These are phyloP conservation scores for Drosophila macrospina DNA, from an alignment of 2,888 invertebrate species.

Conservation along the genomic window DNA sequence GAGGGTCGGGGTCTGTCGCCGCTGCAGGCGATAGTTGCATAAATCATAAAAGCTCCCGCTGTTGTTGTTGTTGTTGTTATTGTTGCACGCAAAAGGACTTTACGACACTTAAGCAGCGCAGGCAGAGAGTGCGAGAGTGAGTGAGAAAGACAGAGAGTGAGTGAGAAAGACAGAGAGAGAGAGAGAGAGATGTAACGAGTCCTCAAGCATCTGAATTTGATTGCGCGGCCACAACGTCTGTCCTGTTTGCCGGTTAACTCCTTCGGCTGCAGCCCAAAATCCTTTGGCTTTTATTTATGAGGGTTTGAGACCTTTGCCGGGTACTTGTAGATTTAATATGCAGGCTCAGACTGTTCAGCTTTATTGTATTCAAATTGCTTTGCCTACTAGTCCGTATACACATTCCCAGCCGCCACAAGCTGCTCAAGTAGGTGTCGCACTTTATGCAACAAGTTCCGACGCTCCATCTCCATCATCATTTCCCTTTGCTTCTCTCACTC, in stretches of 20 bases:
- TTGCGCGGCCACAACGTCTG: constrained; percentile 72
- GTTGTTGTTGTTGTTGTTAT: constrained; percentile 36
- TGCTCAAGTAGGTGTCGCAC: constrained; percentile 11
- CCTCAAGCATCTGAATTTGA: constrained; percentile 80
- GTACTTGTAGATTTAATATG: constrained; percentile 55
- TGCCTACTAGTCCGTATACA: constrained; percentile 24
- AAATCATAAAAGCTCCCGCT: constrained; percentile 76
- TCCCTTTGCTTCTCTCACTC: background rate
- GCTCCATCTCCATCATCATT: background rate
- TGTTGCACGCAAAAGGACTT: constrained; percentile 69
- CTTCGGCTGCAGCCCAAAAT: constrained; percentile 40
- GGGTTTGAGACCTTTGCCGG: constrained; percentile 46
- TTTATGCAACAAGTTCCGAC: constrained; percentile 50
- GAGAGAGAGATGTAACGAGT: background rate
- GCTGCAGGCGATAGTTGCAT: constrained; percentile 81
- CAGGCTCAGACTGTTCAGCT: constrained; percentile 48
- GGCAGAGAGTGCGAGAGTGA: background rate
- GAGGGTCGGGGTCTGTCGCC: constrained; percentile 17
- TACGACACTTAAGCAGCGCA: constrained; percentile 78
- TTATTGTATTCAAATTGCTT: constrained; percentile 59
- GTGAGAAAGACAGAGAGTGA: background rate
- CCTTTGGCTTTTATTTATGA: constrained; percentile 68
- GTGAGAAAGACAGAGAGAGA: background rate
- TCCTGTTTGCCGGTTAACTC: constrained; percentile 36
- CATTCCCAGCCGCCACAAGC: background rate